A percentile compares a stretch with the other conserved stretches of the same genome.
phyloP scores from a whole-genome alignment of 2,888 invertebrate genomes.

The Rhagonycha lutea region DNA sequence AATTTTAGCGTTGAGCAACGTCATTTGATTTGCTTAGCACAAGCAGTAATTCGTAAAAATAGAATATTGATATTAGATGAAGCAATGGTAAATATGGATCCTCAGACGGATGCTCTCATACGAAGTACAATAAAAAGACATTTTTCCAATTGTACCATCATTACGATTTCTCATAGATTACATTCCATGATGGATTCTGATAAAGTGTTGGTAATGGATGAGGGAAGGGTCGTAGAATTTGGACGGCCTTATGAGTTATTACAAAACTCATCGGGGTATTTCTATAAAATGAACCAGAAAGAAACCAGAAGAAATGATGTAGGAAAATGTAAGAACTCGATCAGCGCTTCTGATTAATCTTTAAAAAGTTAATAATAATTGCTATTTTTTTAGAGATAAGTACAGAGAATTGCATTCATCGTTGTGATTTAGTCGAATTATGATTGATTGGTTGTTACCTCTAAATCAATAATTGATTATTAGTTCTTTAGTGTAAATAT shows the following conservation, averaged over 20 bases:
- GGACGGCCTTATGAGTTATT: slow-evolving; percentile 71
- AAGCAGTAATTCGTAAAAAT: background rate
- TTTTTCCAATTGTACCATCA: slow-evolving; percentile 74
- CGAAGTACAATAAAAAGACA: background rate
- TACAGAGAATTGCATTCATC: no score
- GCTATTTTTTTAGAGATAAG: no score
- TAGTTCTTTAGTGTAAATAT: no score
- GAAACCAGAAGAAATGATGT: no score
- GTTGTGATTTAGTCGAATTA: no score
- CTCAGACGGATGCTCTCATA: background rate
- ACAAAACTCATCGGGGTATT: slow-evolving; percentile 48
- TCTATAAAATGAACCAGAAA: slow-evolving; percentile 2
- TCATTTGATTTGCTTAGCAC: background rate
- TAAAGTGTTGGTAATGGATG: slow-evolving; percentile 76
- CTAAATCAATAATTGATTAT: no score
- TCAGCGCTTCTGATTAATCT: no score
- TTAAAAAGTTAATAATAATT: no score
- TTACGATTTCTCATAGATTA: slow-evolving; percentile 79
- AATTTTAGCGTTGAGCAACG: slow-evolving; percentile 2
- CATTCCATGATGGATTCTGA: slow-evolving; percentile 66
- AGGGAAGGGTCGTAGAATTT: slow-evolving; percentile 71
- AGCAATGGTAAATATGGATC: background rate
- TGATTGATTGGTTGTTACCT: no score
- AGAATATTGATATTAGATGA: slow-evolving; percentile 1
- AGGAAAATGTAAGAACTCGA: no score